Percentiles rank a stretch among this genome's conserved stretches.
Evolutionary conservation across 1,140 invertebrate species (phyloP).

Genomic region (Hylyphantes graminicola): DNA sequence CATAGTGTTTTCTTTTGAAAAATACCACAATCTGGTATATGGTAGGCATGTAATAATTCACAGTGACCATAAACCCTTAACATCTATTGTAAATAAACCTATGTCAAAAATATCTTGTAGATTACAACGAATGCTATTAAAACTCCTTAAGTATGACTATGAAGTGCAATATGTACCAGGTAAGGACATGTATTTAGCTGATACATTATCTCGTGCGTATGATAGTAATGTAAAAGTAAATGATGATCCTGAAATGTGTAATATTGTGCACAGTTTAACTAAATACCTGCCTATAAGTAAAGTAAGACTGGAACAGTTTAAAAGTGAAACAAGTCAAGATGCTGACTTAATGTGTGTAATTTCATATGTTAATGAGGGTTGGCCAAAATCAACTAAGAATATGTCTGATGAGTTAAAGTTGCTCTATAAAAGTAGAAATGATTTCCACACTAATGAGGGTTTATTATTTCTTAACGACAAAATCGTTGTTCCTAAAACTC

Average conservation of each 20-base stretch:
- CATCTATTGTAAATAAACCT: slow-evolving; percentile 67
- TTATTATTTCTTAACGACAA: slow-evolving; percentile 64
- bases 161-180: slow-evolving; percentile 22
- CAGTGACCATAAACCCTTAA: slow-evolving; percentile 71
- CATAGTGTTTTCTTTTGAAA: slow-evolving; percentile 67
- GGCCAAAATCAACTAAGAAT: slow-evolving; percentile 63
- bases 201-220: slow-evolving; percentile 29
- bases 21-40: slow-evolving; percentile 68
- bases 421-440: slow-evolving; percentile 60
- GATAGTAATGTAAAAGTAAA: not conserved
- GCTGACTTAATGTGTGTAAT: not conserved
- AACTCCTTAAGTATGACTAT: slow-evolving; percentile 31
- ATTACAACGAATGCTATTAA: slow-evolving; percentile 25
- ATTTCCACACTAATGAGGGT: slow-evolving; percentile 62
- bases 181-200: slow-evolving; percentile 13
- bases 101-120: slow-evolving; percentile 65
- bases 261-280: slow-evolving; percentile 18
- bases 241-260: slow-evolving; percentile 42
- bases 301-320: slow-evolving; percentile 1
- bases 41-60: slow-evolving; percentile 68
- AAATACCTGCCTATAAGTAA: slow-evolving; percentile 30
- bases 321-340: slow-evolving; percentile 8
- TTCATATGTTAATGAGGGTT: slow-evolving; percentile 41
- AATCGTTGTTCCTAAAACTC: slow-evolving; percentile 63
- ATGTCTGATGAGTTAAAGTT: too few relatives aligned